Conservation (phyloP, 2,888 invertebrate species). For the Aelia acuminata region DNA sequence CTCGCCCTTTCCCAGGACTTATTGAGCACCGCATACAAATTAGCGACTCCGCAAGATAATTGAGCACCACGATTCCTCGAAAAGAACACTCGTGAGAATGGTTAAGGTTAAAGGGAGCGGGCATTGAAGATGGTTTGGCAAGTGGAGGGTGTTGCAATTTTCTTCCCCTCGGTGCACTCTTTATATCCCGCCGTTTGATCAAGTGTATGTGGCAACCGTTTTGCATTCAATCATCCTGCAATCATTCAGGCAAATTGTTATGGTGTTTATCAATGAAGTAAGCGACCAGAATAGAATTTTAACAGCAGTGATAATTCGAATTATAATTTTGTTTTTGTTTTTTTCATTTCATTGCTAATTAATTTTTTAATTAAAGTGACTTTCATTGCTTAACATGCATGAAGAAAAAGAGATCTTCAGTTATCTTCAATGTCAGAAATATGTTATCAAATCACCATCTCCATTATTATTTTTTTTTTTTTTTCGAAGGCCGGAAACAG, state of each 20-base stretch:
- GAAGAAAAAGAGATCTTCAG: too few relatives aligned
- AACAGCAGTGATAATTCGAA: not conserved
- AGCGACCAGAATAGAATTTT: not conserved
- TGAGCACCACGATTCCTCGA: not conserved
- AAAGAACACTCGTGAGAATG: not conserved
- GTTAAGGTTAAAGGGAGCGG: not conserved
- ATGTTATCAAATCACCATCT: too few relatives aligned
- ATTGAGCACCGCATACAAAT: not conserved
- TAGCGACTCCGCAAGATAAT: not conserved
- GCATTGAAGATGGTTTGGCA: constrained; percentile 11
- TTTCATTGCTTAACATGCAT: too few relatives aligned
- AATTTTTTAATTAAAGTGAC: too few relatives aligned
- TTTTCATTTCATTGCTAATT: too few relatives aligned
- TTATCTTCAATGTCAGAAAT: too few relatives aligned
- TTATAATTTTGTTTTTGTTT: too few relatives aligned
- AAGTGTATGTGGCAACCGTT: not conserved
- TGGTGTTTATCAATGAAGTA: not conserved
- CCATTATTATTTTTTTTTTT: too few relatives aligned
- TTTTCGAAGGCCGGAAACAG: too few relatives aligned
- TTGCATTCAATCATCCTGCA: not conserved
- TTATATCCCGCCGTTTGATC: not conserved
- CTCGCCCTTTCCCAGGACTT: not conserved
- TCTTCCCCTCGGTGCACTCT: not conserved
- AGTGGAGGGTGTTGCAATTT: not conserved
- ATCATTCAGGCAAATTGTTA: not conserved